phyloP scores from a whole-genome alignment of 2,888 invertebrate species.

The Hemaris fuciformis region DNA sequence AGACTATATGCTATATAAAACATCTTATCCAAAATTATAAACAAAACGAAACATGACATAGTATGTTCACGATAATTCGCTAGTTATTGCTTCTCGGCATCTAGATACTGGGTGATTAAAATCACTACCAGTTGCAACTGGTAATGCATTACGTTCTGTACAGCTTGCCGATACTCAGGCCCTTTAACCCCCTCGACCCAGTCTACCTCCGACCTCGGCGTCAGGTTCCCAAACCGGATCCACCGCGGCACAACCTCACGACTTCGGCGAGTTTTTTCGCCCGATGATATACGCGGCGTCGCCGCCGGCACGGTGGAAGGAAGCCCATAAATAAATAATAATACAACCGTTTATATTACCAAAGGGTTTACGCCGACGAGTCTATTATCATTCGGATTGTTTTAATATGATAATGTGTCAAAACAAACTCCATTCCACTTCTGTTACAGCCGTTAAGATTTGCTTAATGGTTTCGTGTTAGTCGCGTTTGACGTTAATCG shows the following conservation, averaged over 20 bases:
- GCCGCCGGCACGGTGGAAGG: constrained; percentile 76
- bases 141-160: no score
- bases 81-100: no score
- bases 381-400: constrained; percentile 82
- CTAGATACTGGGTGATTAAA: no score
- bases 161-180: neutral
- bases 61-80: no score
- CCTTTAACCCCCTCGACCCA: neutral
- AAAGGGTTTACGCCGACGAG: constrained; percentile 80
- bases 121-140: no score
- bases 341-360: constrained; percentile 81
- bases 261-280: constrained; percentile 77
- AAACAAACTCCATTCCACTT: constrained; percentile 78
- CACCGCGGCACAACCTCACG: constrained; percentile 78
- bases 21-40: no score
- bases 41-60: no score
- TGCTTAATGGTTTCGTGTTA: constrained; percentile 66
- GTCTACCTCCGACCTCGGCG: neutral
- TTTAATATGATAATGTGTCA: constrained; percentile 82
- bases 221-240: constrained; percentile 79
- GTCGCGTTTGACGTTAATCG: constrained; percentile 75
- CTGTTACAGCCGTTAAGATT: constrained; percentile 79
- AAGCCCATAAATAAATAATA: constrained; percentile 82
- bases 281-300: constrained; percentile 78
- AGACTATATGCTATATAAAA: no score